These are phyloP conservation scores for Megaptera novaeangliae DNA, from an alignment of 2,113 vertebrate genomes.

Conservation along the genomic window DNA sequence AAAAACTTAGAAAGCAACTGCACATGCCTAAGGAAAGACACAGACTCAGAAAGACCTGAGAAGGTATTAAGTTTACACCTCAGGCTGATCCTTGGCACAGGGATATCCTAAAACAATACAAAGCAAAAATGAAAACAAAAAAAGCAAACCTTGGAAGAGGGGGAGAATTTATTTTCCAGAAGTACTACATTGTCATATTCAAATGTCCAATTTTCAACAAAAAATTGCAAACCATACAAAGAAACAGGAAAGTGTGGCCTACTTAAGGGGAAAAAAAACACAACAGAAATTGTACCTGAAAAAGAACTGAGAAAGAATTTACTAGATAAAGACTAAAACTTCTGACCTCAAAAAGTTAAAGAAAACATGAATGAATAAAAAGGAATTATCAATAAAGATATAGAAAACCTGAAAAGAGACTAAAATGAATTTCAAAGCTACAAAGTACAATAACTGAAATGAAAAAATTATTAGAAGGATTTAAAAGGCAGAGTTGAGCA, in stretches of 20 bases:
- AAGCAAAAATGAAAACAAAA: background rate
- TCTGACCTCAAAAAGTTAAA: no score
- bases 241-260: no score
- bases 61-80: background rate
- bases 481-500: background rate
- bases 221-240: no score
- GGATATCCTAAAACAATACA: background rate
- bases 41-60: background rate
- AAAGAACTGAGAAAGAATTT: no score
- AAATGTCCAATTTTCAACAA: no score
- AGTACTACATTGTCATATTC: no score
- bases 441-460: background rate
- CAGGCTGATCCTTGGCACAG: background rate
- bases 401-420: no score
- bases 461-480: background rate
- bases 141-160: background rate
- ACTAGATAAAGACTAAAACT: no score
- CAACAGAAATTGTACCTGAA: no score
- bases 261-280: no score
- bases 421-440: background rate
- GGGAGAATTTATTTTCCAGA: background rate
- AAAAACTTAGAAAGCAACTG: background rate
- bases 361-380: no score
- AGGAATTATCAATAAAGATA: no score
- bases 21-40: background rate